These are phyloP conservation scores for Caerostris darwini DNA, from an alignment of 1,140 invertebrate genomes.

Conservation along the genomic window DNA sequence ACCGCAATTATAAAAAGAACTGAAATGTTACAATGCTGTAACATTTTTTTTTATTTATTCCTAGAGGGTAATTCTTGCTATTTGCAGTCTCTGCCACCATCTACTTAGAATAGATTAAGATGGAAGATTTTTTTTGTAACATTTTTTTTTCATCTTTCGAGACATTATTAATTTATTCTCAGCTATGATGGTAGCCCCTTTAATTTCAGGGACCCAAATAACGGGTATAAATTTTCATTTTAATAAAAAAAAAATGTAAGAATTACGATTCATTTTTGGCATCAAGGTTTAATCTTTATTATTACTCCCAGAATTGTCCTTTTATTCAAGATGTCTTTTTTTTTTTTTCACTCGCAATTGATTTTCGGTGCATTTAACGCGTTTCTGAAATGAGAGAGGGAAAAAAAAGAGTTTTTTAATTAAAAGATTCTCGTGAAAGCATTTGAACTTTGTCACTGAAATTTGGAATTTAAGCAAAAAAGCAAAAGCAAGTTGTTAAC, in stretches of 20 bases:
- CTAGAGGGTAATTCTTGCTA: conserved; percentile 25
- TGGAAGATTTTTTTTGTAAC: neutral
- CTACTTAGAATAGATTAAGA: conserved; percentile 51
- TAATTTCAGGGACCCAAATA: conserved; percentile 45
- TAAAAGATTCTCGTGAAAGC: conserved; percentile 13
- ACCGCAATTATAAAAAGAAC: conserved; percentile 40
- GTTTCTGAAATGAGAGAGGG: conserved; percentile 3
- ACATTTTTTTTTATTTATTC: conserved; percentile 13
- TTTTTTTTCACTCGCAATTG: neutral
- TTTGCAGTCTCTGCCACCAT: conserved; percentile 1
- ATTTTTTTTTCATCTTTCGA: neutral
- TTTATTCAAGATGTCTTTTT: conserved; percentile 6
- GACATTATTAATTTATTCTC: conserved; percentile 56
- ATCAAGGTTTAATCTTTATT: conserved; percentile 58
- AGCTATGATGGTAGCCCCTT: conserved; percentile 25
- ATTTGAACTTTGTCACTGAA: neutral
- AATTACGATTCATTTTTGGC: conserved; percentile 45
- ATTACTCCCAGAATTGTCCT: neutral
- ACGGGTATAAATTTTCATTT: conserved; percentile 58
- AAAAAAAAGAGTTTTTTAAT: conserved; percentile 13
- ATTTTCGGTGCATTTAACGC: neutral
- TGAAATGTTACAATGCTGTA: neutral
- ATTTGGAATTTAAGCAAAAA: neutral
- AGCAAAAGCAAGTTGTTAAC: neutral
- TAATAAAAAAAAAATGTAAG: neutral